Evolutionary conservation across 2,888 invertebrate species (phyloP).

Genomic region (Phragmatobia fuliginosa): DNA sequence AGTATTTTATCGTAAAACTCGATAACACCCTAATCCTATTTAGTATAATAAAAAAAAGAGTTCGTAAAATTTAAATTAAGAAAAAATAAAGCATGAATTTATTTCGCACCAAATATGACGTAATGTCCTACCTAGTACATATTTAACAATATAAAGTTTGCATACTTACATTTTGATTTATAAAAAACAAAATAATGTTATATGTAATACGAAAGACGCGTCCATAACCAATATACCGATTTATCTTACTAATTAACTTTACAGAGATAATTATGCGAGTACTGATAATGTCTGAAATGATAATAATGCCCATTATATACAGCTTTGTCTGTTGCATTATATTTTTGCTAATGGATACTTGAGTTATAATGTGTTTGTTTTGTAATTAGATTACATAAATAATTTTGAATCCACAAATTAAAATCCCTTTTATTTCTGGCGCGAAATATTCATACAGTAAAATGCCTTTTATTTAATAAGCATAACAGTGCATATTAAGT

Average conservation of each 20-base stretch:
- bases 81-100: neutral
- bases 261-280: neutral
- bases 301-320: neutral
- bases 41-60: neutral
- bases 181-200: neutral
- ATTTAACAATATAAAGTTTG: neutral
- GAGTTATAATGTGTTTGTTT: neutral
- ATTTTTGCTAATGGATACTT: neutral
- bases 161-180: slow-evolving; percentile 7
- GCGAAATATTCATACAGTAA: neutral
- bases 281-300: slow-evolving; percentile 3
- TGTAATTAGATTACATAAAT: neutral
- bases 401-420: neutral
- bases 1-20: neutral
- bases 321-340: neutral
- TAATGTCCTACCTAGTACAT: no score
- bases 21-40: neutral
- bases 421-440: neutral
- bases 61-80: neutral
- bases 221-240: slow-evolving; percentile 12
- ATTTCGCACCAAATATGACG: no score
- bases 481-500: no score
- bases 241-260: slow-evolving; percentile 2
- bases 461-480: no score
- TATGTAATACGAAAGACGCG: neutral